Evolutionary conservation across 2,888 invertebrate species (phyloP).

Genomic region (Thelaira solivaga): DNA sequence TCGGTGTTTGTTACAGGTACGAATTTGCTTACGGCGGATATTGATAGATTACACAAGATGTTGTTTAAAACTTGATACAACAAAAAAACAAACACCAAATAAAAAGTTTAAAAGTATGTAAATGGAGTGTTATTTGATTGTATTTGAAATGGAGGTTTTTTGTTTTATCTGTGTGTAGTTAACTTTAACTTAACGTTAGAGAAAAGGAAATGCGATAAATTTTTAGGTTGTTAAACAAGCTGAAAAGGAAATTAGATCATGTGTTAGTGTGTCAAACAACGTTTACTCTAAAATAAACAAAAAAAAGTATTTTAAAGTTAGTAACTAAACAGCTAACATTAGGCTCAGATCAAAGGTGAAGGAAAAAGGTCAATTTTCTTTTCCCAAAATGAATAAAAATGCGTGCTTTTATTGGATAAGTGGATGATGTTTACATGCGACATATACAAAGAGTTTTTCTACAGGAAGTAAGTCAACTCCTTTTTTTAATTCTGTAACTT

Average conservation of each 20-base stretch:
- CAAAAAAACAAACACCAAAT: slow-evolving; percentile 2
- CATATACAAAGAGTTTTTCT: too few relatives aligned
- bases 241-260: not conserved
- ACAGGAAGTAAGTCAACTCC: too few relatives aligned
- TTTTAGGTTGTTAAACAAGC: not conserved
- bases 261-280: not conserved
- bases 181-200: not conserved
- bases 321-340: too few relatives aligned
- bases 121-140: slow-evolving; percentile 40
- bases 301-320: too few relatives aligned
- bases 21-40: slow-evolving; percentile 52
- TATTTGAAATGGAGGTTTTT: not conserved
- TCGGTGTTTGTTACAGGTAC: slow-evolving; percentile 15
- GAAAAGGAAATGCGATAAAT: slow-evolving; percentile 33
- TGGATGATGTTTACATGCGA: too few relatives aligned
- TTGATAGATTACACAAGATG: slow-evolving; percentile 48
- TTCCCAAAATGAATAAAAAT: too few relatives aligned
- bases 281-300: not conserved
- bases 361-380: too few relatives aligned
- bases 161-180: not conserved
- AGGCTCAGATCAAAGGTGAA: too few relatives aligned
- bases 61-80: slow-evolving; percentile 3
- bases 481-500: too few relatives aligned
- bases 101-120: slow-evolving; percentile 24
- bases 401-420: too few relatives aligned